These are phyloP conservation scores for Apistogramma diplotaenia DNA, from an alignment of 2,113 vertebrate genomes.

Conservation along the genomic window DNA sequence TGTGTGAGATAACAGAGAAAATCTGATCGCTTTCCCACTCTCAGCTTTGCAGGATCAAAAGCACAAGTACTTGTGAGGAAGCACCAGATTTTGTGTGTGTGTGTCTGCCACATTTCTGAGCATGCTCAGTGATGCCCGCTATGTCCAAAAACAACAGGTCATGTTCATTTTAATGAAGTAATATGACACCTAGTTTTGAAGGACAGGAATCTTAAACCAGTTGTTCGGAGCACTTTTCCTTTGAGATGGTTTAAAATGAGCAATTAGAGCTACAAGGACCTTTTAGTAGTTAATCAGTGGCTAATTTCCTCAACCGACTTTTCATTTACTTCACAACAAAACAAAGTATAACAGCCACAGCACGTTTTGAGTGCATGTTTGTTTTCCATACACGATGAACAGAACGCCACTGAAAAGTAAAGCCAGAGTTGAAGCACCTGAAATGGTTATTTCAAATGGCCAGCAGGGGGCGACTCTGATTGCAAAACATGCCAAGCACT, in stretches of 20 bases:
- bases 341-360: neutral
- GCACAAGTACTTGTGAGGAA: neutral
- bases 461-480: neutral
- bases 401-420: neutral
- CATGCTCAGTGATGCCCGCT: neutral
- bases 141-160: neutral
- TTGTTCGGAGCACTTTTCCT: neutral
- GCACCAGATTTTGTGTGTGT: neutral
- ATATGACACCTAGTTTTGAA: neutral
- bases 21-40: neutral
- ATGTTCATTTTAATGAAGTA: neutral
- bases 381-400: neutral
- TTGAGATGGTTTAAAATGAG: neutral
- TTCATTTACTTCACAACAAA: neutral
- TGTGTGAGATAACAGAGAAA: neutral
- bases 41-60: neutral
- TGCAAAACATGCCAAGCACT: neutral
- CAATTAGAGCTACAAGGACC: neutral
- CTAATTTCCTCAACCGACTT: neutral
- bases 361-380: neutral
- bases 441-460: neutral
- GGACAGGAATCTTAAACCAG: neutral
- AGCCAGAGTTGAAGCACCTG: neutral
- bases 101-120: neutral
- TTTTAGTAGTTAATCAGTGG: neutral